A percentile compares a stretch with the other conserved stretches of the same genome.
phyloP scores from a whole-genome alignment of 2,113 vertebrate species.

The Stigmatopora argus region DNA sequence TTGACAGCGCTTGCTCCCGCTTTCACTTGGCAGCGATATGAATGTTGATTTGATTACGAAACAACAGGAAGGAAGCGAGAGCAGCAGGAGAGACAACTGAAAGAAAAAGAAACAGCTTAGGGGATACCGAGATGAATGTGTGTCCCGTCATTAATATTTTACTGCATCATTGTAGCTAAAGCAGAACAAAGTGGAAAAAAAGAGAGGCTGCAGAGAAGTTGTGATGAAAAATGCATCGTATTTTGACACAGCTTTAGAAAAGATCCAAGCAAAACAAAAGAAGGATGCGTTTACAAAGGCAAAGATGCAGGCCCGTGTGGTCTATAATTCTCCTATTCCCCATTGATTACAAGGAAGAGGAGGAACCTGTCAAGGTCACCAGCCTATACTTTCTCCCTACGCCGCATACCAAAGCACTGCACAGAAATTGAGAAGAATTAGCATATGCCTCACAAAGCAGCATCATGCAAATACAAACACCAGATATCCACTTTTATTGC shows the following conservation, averaged over 20 bases:
- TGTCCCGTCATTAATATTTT: conserved; percentile 68
- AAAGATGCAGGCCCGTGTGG: conserved; percentile 14
- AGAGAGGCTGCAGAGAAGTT: conserved; percentile 21
- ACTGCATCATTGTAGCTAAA: conserved; percentile 55
- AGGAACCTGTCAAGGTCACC: conserved; percentile 44
- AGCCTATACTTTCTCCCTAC: conserved; percentile 39
- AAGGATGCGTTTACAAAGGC: not conserved
- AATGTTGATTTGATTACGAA: conserved; percentile 64
- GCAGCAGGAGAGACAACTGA: too few species aligned
- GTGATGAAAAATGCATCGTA: conserved; percentile 64
- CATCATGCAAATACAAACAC: conserved; percentile 54
- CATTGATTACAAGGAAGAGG: not conserved
- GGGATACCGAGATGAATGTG: conserved; percentile 46
- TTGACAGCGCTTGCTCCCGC: conserved; percentile 51
- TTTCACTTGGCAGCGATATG: conserved; percentile 59
- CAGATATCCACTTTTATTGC: conserved; percentile 20
- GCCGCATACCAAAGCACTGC: conserved; percentile 36
- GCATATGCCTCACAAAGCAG: conserved; percentile 37
- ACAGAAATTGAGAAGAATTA: conserved; percentile 47
- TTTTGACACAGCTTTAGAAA: conserved; percentile 57
- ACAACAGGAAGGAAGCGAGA: conserved; percentile 51
- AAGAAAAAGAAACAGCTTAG: conserved; percentile 22
- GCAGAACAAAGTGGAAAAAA: conserved; percentile 57
- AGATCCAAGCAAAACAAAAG: conserved; percentile 44
- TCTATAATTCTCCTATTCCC: conserved; percentile 12